Percentiles rank a stretch among this genome's conserved stretches.
phyloP scores from a whole-genome alignment of 2,113 vertebrate genomes.

The Oxyruncus cristatus region DNA sequence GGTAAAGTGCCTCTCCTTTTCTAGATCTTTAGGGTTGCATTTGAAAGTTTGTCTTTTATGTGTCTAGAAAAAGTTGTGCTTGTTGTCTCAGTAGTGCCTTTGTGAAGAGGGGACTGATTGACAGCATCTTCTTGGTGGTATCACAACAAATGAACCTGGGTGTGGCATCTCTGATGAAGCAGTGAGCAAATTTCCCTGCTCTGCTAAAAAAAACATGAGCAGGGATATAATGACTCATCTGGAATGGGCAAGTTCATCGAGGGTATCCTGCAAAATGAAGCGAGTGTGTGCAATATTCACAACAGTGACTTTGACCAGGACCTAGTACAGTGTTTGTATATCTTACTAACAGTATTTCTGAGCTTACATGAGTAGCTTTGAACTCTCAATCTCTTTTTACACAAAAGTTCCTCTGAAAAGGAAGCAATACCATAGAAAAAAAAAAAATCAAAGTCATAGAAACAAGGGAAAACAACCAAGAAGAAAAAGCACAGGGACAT shows the following conservation, averaged over 20 bases:
- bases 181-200: not conserved
- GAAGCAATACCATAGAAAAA: not conserved
- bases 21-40: not conserved
- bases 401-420: not conserved
- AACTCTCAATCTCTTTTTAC: not conserved
- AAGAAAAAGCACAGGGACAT: not conserved
- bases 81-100: not conserved
- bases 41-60: not conserved
- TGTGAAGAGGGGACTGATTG: not conserved
- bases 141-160: not conserved
- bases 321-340: not conserved
- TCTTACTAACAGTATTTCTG: not conserved
- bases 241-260: not conserved
- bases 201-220: not conserved
- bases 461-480: not conserved
- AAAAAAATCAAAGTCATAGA: not conserved
- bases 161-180: not conserved
- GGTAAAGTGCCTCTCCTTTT: slow-evolving; percentile 78
- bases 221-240: not conserved
- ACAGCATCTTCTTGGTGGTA: not conserved
- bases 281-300: not conserved
- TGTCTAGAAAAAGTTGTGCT: not conserved
- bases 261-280: not conserved
- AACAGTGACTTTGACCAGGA: not conserved
- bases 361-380: not conserved